Evolutionary conservation across 2,797 vertebrate species (phyloP).

Genomic region (Hemitrygon akajei): DNA sequence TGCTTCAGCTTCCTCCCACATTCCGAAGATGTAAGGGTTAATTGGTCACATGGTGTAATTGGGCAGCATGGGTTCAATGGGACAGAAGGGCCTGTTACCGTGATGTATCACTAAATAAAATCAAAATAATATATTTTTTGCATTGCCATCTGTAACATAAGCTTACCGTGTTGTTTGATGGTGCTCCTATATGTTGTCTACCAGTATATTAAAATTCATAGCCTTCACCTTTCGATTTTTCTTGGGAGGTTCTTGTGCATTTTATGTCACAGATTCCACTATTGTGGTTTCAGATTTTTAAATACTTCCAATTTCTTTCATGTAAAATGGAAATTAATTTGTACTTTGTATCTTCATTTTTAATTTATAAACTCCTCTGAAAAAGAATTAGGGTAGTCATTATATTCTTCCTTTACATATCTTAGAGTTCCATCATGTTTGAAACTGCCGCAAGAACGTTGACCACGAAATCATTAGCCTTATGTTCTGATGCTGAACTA

Average conservation of each 20-base stretch:
- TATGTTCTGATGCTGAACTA: conserved; percentile 26
- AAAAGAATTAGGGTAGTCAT: neutral
- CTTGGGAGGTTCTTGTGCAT: neutral
- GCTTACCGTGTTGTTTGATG: neutral
- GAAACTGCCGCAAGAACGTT: neutral
- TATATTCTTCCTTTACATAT: neutral
- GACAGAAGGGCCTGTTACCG: too few species aligned
- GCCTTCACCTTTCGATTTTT: neutral
- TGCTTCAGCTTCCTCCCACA: too few species aligned
- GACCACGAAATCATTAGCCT: conserved; percentile 10
- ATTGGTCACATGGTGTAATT: too few species aligned
- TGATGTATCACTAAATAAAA: too few species aligned
- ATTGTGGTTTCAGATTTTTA: neutral
- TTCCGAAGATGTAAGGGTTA: too few species aligned
- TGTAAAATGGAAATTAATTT: neutral
- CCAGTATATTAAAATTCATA: neutral
- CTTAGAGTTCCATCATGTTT: neutral
- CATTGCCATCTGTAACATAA: too few species aligned
- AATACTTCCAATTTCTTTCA: neutral
- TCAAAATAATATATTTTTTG: too few species aligned
- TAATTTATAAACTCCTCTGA: neutral
- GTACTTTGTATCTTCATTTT: neutral
- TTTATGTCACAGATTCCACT: neutral
- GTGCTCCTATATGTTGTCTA: neutral
- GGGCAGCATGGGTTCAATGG: too few species aligned